phyloP scores from a whole-genome alignment of 2,797 vertebrate genomes.

The Heliangelus exortis region DNA sequence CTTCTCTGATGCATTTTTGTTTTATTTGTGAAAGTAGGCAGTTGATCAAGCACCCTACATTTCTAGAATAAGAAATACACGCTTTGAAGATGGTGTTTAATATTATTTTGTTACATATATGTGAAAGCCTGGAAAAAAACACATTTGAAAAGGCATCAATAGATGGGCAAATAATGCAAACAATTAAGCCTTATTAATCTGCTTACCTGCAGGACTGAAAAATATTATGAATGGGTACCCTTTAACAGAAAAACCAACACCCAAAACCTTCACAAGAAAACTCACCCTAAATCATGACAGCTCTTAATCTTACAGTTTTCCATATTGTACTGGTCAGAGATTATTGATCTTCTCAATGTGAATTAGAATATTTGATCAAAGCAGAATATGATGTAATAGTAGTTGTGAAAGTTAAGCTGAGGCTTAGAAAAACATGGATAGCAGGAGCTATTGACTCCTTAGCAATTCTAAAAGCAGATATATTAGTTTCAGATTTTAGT shows the following conservation, averaged over 20 bases:
- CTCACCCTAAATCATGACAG: neutral
- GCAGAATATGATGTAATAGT: neutral
- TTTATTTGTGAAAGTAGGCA: neutral
- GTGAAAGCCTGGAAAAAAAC: neutral
- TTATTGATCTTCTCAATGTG: neutral
- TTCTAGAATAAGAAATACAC: neutral
- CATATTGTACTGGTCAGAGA: neutral
- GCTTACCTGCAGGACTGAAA: neutral
- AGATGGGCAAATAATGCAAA: neutral
- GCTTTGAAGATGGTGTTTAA: neutral
- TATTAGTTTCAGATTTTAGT: neutral
- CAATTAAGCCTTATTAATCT: neutral
- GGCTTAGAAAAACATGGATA: neutral
- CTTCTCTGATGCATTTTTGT: neutral
- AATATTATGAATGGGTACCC: neutral
- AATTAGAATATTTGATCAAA: neutral
- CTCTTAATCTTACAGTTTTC: neutral
- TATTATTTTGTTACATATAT: neutral
- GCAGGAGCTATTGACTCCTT: neutral
- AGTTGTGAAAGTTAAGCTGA: neutral
- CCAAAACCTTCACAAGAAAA: rapidly evolving
- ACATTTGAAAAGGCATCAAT: neutral
- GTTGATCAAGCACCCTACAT: neutral
- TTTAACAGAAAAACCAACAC: neutral
- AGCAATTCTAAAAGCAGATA: neutral